These are phyloP conservation scores for Macaca fascicularis DNA, from an alignment of 2,113 vertebrate genomes.

Conservation along the genomic window T2T-MFA8v1.1 NC_088395.1:1820001-1820500, in stretches of 20 bases:
- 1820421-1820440: too few species aligned
- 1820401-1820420: too few species aligned
- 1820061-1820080: neutral
- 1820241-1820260: too few species aligned
- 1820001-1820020: neutral
- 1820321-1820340: too few species aligned
- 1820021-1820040: neutral
- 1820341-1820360: too few species aligned
- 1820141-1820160: neutral
- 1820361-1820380: too few species aligned
- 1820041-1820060: neutral
- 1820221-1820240: rapidly evolving
- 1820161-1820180: rapidly evolving
- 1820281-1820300: too few species aligned
- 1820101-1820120: neutral
- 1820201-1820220: neutral
- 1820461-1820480: too few species aligned
- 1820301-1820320: neutral
- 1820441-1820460: too few species aligned
- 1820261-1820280: rapidly evolving
- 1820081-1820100: neutral
- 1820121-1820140: neutral
- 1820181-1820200: rapidly evolving
- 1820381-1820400: too few species aligned
- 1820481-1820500: too few species aligned